Percentiles rank a stretch among this genome's conserved stretches.
phyloP scores from a whole-genome alignment of 2,888 invertebrate species.

The Drosophila siamana region DNA sequence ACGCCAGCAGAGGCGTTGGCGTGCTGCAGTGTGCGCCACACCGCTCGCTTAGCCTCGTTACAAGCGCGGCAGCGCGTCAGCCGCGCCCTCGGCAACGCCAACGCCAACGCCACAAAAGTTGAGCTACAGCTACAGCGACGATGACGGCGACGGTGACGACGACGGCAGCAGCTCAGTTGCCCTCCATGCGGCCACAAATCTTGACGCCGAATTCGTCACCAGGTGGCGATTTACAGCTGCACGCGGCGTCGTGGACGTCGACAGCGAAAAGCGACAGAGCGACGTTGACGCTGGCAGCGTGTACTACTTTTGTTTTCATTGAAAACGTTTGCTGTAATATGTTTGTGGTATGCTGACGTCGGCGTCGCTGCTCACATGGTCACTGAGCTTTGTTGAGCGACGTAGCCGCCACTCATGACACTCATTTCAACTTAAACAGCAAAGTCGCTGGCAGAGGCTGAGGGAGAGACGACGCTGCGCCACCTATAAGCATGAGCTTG shows the following conservation, averaged over 20 bases:
- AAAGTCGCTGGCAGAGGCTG: slow-evolving; percentile 26
- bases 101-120: slow-evolving; percentile 59
- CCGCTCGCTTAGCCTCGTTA: slow-evolving; percentile 75
- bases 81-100: slow-evolving; percentile 77
- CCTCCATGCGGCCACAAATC: slow-evolving; percentile 67
- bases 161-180: slow-evolving; percentile 54
- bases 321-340: slow-evolving; percentile 80
- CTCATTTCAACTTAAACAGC: slow-evolving; percentile 63
- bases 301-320: slow-evolving; percentile 80
- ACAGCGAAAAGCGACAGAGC: not conserved
- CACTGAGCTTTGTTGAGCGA: slow-evolving; percentile 75
- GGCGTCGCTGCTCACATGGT: slow-evolving; percentile 73
- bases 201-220: slow-evolving; percentile 72
- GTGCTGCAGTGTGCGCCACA: slow-evolving; percentile 26
- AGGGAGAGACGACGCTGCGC: not conserved
- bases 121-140: slow-evolving; percentile 13
- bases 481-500: slow-evolving; percentile 25
- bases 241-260: slow-evolving; percentile 1
- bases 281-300: slow-evolving; percentile 56
- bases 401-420: slow-evolving; percentile 44
- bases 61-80: slow-evolving; percentile 58
- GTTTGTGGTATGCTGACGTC: slow-evolving; percentile 69
- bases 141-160: slow-evolving; percentile 6
- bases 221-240: slow-evolving; percentile 62
- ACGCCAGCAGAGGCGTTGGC: slow-evolving; percentile 50